These are phyloP conservation scores for Zonotrichia leucophrys DNA, from an alignment of 2,113 vertebrate genomes.

Conservation along the genomic window DNA sequence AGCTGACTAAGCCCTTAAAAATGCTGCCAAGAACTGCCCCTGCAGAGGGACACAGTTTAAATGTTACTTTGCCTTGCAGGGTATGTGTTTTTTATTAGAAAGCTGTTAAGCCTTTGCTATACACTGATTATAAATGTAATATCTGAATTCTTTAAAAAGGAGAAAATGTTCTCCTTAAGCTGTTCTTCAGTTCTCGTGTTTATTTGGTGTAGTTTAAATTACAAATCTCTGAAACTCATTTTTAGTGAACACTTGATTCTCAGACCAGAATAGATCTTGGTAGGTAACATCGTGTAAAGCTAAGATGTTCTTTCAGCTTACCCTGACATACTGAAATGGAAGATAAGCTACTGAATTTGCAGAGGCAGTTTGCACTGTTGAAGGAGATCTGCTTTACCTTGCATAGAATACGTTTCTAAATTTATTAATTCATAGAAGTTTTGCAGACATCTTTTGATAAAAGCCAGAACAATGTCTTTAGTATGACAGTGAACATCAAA, in stretches of 20 bases:
- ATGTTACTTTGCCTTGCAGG: not conserved
- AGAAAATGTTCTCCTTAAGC: not conserved
- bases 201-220: not conserved
- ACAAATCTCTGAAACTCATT: not conserved
- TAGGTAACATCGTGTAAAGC: not conserved
- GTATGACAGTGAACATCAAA: not conserved
- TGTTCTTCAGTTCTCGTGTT: not conserved
- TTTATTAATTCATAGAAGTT: not conserved
- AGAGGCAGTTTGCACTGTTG: not conserved
- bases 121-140: not conserved
- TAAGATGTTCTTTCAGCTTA: not conserved
- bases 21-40: not conserved
- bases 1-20: not conserved
- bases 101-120: not conserved
- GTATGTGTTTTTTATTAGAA: not conserved
- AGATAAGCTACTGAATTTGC: not conserved
- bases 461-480: not conserved
- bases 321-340: not conserved
- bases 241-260: not conserved
- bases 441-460: not conserved
- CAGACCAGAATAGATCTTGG: not conserved
- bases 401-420: not conserved
- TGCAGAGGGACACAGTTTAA: not conserved
- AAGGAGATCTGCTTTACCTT: not conserved
- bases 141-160: not conserved